Evolutionary conservation across 2,113 vertebrate species (phyloP).

Genomic region (Esox niger): DNA sequence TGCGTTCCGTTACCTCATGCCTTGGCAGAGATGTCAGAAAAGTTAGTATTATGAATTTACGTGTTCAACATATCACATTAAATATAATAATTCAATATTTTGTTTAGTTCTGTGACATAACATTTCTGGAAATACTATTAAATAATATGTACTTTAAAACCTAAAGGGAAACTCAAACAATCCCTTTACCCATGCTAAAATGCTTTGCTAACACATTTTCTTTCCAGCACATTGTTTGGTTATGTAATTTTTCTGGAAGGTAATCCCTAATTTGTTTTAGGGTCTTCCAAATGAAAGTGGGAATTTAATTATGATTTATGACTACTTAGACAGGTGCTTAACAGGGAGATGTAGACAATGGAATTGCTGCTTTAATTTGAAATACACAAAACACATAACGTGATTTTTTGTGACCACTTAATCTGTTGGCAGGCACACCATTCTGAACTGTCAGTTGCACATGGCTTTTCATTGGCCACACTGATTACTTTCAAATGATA

Average conservation of each 20-base stretch:
- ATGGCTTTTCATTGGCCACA: conserved; percentile 51
- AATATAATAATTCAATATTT: too few species aligned
- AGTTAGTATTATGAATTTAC: too few species aligned
- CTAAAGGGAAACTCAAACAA: neutral
- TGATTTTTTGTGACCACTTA: conserved; percentile 64
- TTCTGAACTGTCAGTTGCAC: conserved; percentile 41
- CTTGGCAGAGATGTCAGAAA: too few species aligned
- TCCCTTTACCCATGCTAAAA: neutral
- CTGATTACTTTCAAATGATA: conserved; percentile 57
- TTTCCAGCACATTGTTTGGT: neutral
- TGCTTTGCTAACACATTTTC: neutral
- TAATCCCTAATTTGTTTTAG: neutral
- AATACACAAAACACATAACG: conserved; percentile 59
- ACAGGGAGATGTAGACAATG: conserved; percentile 69
- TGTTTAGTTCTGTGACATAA: too few species aligned
- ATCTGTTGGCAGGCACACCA: conserved; percentile 59
- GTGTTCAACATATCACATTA: too few species aligned
- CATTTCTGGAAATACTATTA: neutral
- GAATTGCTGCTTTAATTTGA: conserved; percentile 67
- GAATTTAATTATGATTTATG: conserved; percentile 82
- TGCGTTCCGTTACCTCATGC: too few species aligned
- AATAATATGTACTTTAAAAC: neutral
- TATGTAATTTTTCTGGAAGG: neutral
- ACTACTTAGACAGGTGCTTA: conserved; percentile 89
- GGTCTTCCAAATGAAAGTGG: conserved; percentile 69